Evolutionary conservation across 2,113 vertebrate species (phyloP), one percentile per base, ranked within the genome.

Genomic region (Tetrax tetrax): DNA sequence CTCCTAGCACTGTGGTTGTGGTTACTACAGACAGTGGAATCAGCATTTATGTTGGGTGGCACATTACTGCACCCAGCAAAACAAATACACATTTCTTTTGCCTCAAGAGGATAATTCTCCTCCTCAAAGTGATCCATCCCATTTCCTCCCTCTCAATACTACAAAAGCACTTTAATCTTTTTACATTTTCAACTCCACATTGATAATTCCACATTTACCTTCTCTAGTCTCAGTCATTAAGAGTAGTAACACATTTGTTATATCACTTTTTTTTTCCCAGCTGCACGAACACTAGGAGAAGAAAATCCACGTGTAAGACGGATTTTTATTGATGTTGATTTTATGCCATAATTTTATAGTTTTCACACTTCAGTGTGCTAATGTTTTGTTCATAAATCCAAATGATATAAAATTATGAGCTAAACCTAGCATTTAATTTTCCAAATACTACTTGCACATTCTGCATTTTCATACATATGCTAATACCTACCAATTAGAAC

Each of bases 401-500:
- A 95, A 65, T 91, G 35, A 95, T 63, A 70, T 47, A 81, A 92
- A 96, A 89, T 83, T 13, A 93, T 68, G 79, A 94, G 75, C 84
- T 90, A 90, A 97, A 94, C 78, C 87, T 93, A 96, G 91, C 77
- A 94, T 80, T 96, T 96, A 87, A 60, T 95, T 97, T 95, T 82
- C 63, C 82, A 91, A 95, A 90, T 3, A 95, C 41, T 76, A 85
- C 54, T 95, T 93, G 90, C 85, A 83, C 37, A 94, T 94, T 95
- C 48, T 82, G 91, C 93, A 80, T 87, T 94, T 95, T 80, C 54
- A 97, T 96, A 93, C 91, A 91, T 96, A 96, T 96, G 95, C 92
- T 97, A 96, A 97, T 95, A 94, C 87, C 90, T 91, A 95, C 89
- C 89, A 96, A 97, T 97, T 92, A 97, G 66, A 92, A 85, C 54